Conservation (phyloP, 2,797 vertebrate species). For the Arctocebus calabarensis region DNA sequence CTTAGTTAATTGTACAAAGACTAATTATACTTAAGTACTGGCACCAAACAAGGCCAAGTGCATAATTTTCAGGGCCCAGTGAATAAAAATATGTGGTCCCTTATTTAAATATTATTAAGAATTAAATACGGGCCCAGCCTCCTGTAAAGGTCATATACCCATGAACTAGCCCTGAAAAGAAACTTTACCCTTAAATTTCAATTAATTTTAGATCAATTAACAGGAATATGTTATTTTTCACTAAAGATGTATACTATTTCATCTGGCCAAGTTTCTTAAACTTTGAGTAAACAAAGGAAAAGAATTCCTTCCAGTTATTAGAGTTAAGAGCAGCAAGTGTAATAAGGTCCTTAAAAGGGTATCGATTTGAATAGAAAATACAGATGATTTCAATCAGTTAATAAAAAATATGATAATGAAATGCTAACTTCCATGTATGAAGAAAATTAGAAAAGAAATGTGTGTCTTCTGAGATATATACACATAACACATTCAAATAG, state of each 20-base stretch:
- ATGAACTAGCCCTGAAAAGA: not conserved
- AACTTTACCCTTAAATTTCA: not conserved
- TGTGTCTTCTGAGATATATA: not conserved
- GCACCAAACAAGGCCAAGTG: not conserved
- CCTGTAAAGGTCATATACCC: not conserved
- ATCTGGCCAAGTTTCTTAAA: not conserved
- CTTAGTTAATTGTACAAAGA: not conserved
- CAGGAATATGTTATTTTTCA: not conserved
- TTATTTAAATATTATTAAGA: not conserved
- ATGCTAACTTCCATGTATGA: not conserved
- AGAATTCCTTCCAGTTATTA: not conserved
- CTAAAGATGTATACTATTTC: not conserved
- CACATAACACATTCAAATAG: not conserved
- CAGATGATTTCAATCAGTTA: not conserved
- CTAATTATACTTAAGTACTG: not conserved
- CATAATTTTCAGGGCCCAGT: not conserved
- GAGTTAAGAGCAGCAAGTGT: not conserved
- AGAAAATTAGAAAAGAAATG: not conserved
- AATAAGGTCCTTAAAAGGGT: not conserved
- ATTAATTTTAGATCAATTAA: conserved; percentile 13
- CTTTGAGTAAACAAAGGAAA: not conserved
- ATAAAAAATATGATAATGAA: not conserved
- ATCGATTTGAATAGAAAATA: conserved; percentile 27
- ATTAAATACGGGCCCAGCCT: not conserved
- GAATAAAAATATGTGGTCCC: not conserved